These are phyloP conservation scores for Hypsibius dujardini DNA, from an alignment of 1,140 invertebrate genomes.

Conservation along the genomic window DNA sequence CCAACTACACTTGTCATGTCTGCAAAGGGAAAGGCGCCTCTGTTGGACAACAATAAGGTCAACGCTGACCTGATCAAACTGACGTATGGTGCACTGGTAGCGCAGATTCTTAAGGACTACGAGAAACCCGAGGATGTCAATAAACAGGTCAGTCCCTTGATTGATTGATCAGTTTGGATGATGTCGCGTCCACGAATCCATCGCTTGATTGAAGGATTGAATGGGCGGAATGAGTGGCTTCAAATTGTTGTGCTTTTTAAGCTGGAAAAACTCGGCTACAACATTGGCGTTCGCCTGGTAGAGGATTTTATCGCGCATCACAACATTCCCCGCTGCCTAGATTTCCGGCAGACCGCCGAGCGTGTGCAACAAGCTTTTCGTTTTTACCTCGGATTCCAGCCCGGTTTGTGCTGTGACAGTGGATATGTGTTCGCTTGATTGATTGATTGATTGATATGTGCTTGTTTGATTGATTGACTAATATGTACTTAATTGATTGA, in stretches of 20 bases:
- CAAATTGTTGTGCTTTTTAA: background rate
- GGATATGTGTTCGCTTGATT: too few species aligned
- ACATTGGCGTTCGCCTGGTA: conserved; percentile 89
- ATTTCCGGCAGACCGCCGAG: conserved; percentile 90
- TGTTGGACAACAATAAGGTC: background rate
- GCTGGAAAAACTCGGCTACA: conserved; percentile 81
- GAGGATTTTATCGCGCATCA: conserved; percentile 93
- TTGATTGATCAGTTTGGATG: too few species aligned
- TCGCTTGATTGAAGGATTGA: background rate
- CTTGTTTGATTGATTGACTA: too few species aligned
- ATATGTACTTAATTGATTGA: too few species aligned
- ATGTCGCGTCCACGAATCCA: too few species aligned
- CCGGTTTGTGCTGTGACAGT: background rate
- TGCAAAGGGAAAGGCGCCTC: background rate
- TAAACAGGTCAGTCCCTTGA: conserved; percentile 42
- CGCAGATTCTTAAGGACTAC: conserved; percentile 88
- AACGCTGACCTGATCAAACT: conserved; percentile 73
- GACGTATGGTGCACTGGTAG: conserved; percentile 90
- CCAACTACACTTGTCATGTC: background rate
- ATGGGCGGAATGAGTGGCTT: background rate
- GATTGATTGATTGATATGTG: too few species aligned
- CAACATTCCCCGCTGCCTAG: conserved; percentile 68
- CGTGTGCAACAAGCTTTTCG: conserved; percentile 69
- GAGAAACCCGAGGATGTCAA: conserved; percentile 93
- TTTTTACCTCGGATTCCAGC: conserved; percentile 63